Evolutionary conservation across 2,888 invertebrate species (phyloP), one percentile per base, ranked within the genome.

Genomic region (Dorcus parallelipipedus): DNA sequence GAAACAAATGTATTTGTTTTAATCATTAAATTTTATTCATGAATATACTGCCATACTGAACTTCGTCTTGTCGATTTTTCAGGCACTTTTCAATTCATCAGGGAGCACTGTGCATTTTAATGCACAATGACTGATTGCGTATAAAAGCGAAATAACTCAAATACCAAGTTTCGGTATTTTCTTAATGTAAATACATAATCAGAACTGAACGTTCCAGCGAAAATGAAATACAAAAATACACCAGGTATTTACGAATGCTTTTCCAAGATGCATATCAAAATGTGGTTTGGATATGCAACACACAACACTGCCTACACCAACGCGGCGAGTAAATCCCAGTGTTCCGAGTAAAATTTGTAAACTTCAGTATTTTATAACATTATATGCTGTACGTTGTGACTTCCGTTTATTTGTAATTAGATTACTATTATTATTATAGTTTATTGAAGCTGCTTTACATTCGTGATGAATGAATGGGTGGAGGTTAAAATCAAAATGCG

Each of bases 121-220:
- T 14, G 38, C 43, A 58, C 53, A 58, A 58, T 54, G 58, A 58
- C 58, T 58, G 58, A 58, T 50, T 58, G 49, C 49, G 52, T 54
- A 40, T 58, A 58, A 49, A 53, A 45, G 17, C 14, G 47, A 50
- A 53, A 56, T 26, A 20, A 17, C 9, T 9, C 20, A 50, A 50
- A 50, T 17, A 39, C 38, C 17, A 38, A 26, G 23, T 14, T 10
- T 56, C 45, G 10, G 10, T 20, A 14, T 52, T 45, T 39, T 10
- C 6, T 38, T 40, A 42, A 49, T 42, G 14, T 54, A 49, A 17
- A 40, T 17, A 56, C 52, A 56, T 56, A 56, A 56, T 56, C 56
- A 56, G 51, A 52, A 38, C 38, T 50, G 39, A 51, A 33, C 14
- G 40, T 39, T 50, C 23, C 17, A 51, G 42, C 9, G 33, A 20